Conservation (phyloP, 2,888 invertebrate species). For the Acrobasis suavella region DNA sequence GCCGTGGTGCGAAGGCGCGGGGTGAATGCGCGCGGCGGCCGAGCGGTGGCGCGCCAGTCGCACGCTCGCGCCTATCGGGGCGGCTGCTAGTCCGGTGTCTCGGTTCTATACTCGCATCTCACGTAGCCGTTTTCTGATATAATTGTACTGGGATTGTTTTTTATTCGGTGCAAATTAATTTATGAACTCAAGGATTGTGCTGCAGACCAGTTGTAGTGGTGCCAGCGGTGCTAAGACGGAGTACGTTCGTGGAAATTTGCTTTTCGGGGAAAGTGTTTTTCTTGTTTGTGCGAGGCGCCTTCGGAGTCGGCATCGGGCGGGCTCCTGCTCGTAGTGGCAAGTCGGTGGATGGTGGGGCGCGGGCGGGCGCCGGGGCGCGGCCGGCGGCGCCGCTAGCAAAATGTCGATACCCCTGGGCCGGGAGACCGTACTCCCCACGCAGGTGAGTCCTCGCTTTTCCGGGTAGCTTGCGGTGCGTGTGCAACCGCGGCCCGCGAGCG, state of each 20-base stretch:
- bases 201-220: constrained; percentile 40
- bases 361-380: constrained; percentile 79
- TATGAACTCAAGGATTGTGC: constrained; percentile 48
- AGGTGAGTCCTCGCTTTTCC: constrained; percentile 62
- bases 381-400: constrained; percentile 80
- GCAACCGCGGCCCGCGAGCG: constrained; percentile 13
- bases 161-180: constrained; percentile 41
- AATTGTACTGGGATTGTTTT: constrained; percentile 44
- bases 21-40: constrained; percentile 48
- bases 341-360: constrained; percentile 76
- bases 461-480: constrained; percentile 25
- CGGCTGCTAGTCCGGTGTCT: constrained; percentile 52
- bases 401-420: constrained; percentile 81
- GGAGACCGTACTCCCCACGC: constrained; percentile 77
- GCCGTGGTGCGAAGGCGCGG: constrained; percentile 42
- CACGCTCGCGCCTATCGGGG: constrained; percentile 63
- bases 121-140: constrained; percentile 45
- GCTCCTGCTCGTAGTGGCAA: constrained; percentile 59
- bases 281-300: constrained; percentile 62
- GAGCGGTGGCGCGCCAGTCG: constrained; percentile 60
- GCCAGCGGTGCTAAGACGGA: constrained; percentile 40
- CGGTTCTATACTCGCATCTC: constrained; percentile 48
- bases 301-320: constrained; percentile 51
- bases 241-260: constrained; percentile 50
- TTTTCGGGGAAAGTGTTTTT: constrained; percentile 71